These are phyloP conservation scores for Oscheius myriophilus DNA, from an alignment of 2,888 invertebrate species.

Conservation along the genomic window DNA sequence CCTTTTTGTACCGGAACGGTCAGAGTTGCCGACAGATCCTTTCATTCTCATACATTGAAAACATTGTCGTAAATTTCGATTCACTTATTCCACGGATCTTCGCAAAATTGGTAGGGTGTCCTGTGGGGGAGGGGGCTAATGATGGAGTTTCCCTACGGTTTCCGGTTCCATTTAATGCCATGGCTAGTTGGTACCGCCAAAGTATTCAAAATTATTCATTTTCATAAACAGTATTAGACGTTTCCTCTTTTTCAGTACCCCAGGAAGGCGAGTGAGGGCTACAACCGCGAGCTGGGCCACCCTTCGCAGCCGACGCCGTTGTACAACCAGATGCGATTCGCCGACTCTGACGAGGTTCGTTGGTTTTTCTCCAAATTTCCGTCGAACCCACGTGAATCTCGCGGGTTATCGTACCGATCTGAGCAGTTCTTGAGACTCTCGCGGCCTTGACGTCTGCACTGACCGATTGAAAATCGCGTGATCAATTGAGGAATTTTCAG, in stretches of 20 bases:
- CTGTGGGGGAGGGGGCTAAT: too few species aligned
- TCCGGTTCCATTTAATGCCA: too few species aligned
- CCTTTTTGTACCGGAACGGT: too few species aligned
- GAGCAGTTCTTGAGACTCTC: neutral
- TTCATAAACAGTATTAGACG: too few species aligned
- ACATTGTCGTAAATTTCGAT: too few species aligned
- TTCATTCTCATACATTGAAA: too few species aligned
- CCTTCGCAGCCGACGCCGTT: conserved; percentile 18
- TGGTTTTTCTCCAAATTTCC: neutral
- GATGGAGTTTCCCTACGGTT: too few species aligned
- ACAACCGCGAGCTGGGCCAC: neutral
- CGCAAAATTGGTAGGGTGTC: too few species aligned
- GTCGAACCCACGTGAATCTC: neutral
- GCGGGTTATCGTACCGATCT: neutral
- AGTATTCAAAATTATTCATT: too few species aligned
- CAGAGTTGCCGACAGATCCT: too few species aligned
- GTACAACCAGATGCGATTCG: conserved; percentile 44
- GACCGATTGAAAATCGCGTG: neutral
- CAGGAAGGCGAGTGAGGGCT: conserved; percentile 6
- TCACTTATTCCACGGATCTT: too few species aligned
- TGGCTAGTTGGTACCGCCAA: too few species aligned
- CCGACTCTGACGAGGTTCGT: conserved; percentile 43
- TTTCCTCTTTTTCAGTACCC: neutral
- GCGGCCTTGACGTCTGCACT: neutral
- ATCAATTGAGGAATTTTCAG: conserved; percentile 34